Evolutionary conservation across 1,140 invertebrate species (phyloP), one percentile per base, ranked within the genome.

Genomic region (Pomacea maculata): DNA sequence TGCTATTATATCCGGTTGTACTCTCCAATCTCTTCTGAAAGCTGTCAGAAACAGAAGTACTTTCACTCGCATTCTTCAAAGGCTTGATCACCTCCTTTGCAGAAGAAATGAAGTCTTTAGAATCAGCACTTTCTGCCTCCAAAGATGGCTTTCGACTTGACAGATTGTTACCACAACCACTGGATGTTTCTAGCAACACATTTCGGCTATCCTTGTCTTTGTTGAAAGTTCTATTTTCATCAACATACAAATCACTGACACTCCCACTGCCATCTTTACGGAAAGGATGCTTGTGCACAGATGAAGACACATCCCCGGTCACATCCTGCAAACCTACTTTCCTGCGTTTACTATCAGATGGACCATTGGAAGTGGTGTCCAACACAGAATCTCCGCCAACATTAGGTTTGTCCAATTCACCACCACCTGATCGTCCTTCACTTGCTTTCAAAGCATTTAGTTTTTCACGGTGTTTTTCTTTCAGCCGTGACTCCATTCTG

Each of bases 381-480:
- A 70, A 17, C 45, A 68, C 64, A 78, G 77, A 71, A 52, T 78
- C 77, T 21, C 14, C n/a, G 2, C 29, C 8, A 6, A 70, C n/a
- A 19, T 25, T 78, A 65, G 57, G 17, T 34, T 78, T 78, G 65
- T 78, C 77, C 17, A 78, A 34, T 14, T 78, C 77, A 75, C 14
- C 14, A 14, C 67, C n/a, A 17, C 1, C 29, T 14, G 14, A n/a
- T 5, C 65, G 12, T 7, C 45, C 67, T n/a, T 54, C 63, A 57
- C 21, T 25, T 17, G 75, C 29, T n/a, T 78, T 65, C 65, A 78
- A 57, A 55, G 80, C 65, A 52, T 79, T 70, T 63, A 82, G 78
- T 73, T 84, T 84, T 63, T 86, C 85, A 55, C 83, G 82, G 63
- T 88, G 86, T 82, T 86, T 87, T 76, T 86, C 85, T 67, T 85